These are phyloP conservation scores for Epinotia brunnichana DNA, from an alignment of 2,888 invertebrate species.

Conservation along the genomic window DNA sequence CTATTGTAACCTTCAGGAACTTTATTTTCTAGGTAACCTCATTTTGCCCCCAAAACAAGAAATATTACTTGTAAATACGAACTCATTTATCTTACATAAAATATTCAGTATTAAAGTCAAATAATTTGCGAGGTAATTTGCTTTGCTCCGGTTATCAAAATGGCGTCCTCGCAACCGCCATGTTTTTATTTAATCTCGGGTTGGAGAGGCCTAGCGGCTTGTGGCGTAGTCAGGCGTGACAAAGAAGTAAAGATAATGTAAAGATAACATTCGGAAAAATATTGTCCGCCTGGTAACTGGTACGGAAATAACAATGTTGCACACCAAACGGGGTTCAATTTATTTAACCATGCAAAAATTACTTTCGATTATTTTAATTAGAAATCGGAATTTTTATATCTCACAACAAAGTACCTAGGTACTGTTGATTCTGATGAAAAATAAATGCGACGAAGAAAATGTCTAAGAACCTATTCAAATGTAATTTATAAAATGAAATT, in stretches of 20 bases:
- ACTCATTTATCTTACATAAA: conserved; percentile 8
- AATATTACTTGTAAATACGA: conserved; percentile 7
- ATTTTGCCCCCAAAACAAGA: not conserved
- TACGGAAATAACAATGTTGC: too few relatives aligned
- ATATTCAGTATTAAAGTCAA: conserved; percentile 19
- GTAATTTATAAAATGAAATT: too few relatives aligned
- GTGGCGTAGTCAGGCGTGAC: not conserved
- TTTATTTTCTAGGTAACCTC: not conserved
- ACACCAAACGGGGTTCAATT: too few relatives aligned
- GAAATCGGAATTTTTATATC: too few relatives aligned
- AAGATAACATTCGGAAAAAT: conserved; percentile 2
- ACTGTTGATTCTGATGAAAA: too few relatives aligned
- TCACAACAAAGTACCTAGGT: too few relatives aligned
- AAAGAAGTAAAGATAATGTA: not conserved
- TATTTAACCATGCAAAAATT: too few relatives aligned
- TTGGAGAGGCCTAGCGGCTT: conserved; percentile 1
- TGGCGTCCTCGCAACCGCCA: not conserved
- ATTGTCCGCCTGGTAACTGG: too few relatives aligned
- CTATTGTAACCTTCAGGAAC: not conserved
- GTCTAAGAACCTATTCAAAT: too few relatives aligned
- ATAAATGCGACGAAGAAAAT: too few relatives aligned
- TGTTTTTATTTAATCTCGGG: conserved; percentile 22
- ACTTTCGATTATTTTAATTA: too few relatives aligned
- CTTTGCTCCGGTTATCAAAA: conserved; percentile 5
- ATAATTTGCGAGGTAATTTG: conserved; percentile 25